These are phyloP conservation scores for Notechis scutatus DNA, from an alignment of 2,113 vertebrate species.

Conservation along the genomic window DNA sequence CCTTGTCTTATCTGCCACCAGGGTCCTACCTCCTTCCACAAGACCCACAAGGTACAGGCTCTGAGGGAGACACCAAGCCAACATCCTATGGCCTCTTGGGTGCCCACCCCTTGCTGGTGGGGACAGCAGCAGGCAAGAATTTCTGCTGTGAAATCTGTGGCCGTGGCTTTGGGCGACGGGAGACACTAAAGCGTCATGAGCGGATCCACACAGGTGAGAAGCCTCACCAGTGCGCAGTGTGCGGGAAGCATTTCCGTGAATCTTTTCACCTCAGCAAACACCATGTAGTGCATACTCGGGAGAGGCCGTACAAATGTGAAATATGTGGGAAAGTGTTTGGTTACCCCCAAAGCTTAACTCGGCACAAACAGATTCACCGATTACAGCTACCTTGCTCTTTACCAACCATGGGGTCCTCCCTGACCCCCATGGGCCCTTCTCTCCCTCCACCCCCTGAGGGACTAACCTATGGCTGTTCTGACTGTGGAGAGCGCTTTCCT, in stretches of 20 bases:
- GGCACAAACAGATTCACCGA: constrained; percentile 89
- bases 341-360: constrained; percentile 89
- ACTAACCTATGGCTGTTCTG: constrained; percentile 62
- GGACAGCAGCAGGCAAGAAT: constrained; percentile 63
- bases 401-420: constrained; percentile 40
- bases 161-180: constrained; percentile 80
- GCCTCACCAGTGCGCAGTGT: constrained; percentile 86
- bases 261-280: constrained; percentile 91
- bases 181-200: constrained; percentile 87
- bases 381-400: constrained; percentile 76
- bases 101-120: constrained; percentile 48
- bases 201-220: constrained; percentile 84
- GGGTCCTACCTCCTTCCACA: constrained; percentile 55
- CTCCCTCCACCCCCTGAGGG: constrained; percentile 61
- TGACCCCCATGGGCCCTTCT: constrained; percentile 55
- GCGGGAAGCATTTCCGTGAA: constrained; percentile 88
- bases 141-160: constrained; percentile 83
- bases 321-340: constrained; percentile 91
- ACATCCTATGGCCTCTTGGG: constrained; percentile 46
- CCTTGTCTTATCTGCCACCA: constrained; percentile 20
- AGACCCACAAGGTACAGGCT: constrained; percentile 59
- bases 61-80: constrained; percentile 62
- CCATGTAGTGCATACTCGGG: constrained; percentile 88
- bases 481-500: constrained; percentile 71
- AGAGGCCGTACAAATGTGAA: constrained; percentile 89